A percentile compares a stretch with the other conserved stretches of the same genome.
Conservation (phyloP, 2,888 invertebrate species). For the Tupiocoris notatus region DNA sequence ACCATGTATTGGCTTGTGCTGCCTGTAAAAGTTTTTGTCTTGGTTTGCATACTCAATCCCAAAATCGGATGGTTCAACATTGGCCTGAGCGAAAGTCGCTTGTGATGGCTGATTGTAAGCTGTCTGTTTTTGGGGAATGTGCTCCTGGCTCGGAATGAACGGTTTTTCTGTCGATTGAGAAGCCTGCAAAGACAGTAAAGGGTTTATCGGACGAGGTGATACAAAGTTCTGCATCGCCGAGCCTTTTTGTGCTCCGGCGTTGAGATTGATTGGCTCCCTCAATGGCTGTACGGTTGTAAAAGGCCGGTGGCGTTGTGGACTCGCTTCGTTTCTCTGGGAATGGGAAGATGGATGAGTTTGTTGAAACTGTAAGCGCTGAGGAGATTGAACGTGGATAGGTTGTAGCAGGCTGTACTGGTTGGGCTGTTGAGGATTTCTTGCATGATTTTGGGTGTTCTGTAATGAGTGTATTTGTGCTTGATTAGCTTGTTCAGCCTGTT, state of each 20-base stretch:
- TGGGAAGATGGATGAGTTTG: conserved; percentile 53
- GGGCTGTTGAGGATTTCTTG: conserved; percentile 42
- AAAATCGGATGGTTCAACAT: neutral
- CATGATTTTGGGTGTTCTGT: conserved; percentile 26
- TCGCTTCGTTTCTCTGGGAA: conserved; percentile 51
- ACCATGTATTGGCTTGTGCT: neutral
- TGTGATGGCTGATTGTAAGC: conserved; percentile 9
- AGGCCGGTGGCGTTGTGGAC: neutral
- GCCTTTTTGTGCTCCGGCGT: neutral
- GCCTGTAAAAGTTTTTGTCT: neutral
- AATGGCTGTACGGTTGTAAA: neutral
- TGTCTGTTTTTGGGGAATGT: conserved; percentile 5
- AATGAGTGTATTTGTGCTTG: conserved; percentile 12
- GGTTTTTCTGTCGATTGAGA: neutral
- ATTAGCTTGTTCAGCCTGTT: conserved; percentile 37
- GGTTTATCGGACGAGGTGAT: neutral
- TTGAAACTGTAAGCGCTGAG: conserved; percentile 50
- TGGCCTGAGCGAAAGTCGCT: conserved; percentile 2
- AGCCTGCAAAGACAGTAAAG: neutral
- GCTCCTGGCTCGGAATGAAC: conserved; percentile 24
- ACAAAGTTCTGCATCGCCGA: conserved; percentile 2
- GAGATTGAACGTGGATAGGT: conserved; percentile 45
- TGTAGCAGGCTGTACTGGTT: conserved; percentile 38
- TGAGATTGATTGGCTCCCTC: conserved; percentile 10
- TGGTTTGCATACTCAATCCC: neutral